Evolutionary conservation across 2,888 invertebrate species (phyloP), one percentile per base, ranked within the genome.

Genomic region (Leptinotarsa rubiginosa): DNA sequence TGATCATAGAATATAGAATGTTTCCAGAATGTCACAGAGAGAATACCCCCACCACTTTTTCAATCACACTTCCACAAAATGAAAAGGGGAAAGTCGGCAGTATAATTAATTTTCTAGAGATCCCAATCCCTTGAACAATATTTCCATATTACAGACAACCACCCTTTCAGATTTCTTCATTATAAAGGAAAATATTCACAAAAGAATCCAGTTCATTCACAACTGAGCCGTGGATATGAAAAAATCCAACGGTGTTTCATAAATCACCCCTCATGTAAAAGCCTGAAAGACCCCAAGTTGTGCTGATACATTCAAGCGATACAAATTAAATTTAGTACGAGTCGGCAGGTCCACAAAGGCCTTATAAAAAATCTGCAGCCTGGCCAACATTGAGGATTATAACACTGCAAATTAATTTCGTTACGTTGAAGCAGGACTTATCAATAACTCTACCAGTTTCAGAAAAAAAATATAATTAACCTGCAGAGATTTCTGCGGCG

Each of bases 241-340:
- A 56, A 56, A 20, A 4, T 15, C 15, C 13, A 4, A 56, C 3
- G 22, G 22, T 56, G 56, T 22, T 56, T 20, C 3, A 56, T 56
- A 56, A 56, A 56, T 56, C 56, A 56, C 15, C 56, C 56, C 56
- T 20, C 22, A 22, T 20, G 4, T 56, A 20, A 56, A 56, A 22
- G 56, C 20, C 56, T 75, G 65, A 69, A 76, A 66, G 49, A 20
- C 59, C 59, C 47, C 13, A 20, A 16, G 47, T 47, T 18, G 16
- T 47, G 47, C 47, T 47, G 59, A 47, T 59, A 59, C 59, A 69
- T 69, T 62, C 69, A 69, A 20, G 41, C 59, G 20, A 69, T 50
- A 59, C 52, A 69, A 74, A 72, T 74, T 79, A 12, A 65, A 65
- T 70, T 69, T 47, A 22, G 47, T 56, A 22, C 59, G 47, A 47